Evolutionary conservation across 1,140 invertebrate species (phyloP), one percentile per base, ranked within the genome.

Genomic region (Drosophila leontia): DNA sequence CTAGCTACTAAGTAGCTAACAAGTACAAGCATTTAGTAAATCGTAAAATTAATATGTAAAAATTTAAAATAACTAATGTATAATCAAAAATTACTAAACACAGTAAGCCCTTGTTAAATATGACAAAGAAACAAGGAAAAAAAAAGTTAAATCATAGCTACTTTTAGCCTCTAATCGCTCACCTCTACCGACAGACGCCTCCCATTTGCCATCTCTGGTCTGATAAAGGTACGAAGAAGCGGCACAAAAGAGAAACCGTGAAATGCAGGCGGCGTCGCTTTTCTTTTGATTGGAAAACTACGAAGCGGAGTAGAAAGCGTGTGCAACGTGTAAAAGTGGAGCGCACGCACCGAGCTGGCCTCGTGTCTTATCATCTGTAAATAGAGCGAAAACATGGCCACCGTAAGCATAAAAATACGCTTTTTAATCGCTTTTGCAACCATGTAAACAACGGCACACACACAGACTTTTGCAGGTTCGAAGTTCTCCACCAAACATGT

Each of bases 201-300:
- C 42, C 41, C 37, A 45, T 56, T 57, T 0, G 47, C 41, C 63
- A 65, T 58, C 57, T 26, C 60, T 62, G 60, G 6, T 29, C 26
- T 29, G 26, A 29, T 29, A 29, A 90, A 86, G 82, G 57, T 69
- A 55, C 60, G 84, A 90, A 88, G 59, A 79, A 88, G 84, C 84
- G 84, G 84, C 84, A 81, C 78, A 82, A 86, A 75, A 67, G 59
- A 53, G 77, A 83, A 64, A 51, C 50, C 32, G 45, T 68, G 35
- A 50, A 90, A 90, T 90, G 85, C 84, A 81, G 78, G 80, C 76
- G 34, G 83, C 83, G 81, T 88, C 84, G 80, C 26, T 90, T 87
- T 85, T 81, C 82, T 48, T 76, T 78, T 61, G 69, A 62, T 61
- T 50, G 42, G 50, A 62, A 67, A 78, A 80, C 39, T 26, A 48